phyloP scores from a whole-genome alignment of 2,888 invertebrate species.

The Acrocyrtus sp. region DNA sequence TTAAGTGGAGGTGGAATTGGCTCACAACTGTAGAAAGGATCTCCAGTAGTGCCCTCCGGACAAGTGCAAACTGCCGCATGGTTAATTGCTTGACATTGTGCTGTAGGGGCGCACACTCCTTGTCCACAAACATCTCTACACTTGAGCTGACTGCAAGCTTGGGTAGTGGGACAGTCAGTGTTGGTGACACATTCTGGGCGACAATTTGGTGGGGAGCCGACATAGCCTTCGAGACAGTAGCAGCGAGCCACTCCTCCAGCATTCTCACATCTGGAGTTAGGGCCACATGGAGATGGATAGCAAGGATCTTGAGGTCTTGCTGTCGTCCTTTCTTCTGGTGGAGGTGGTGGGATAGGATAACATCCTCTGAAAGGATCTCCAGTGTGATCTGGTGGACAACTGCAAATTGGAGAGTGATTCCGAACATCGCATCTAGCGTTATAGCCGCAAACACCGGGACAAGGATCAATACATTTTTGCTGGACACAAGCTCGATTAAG shows the following conservation, averaged over 20 bases:
- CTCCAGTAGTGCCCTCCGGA: constrained; percentile 72
- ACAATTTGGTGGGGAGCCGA: constrained; percentile 66
- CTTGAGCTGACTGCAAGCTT: constrained; percentile 57
- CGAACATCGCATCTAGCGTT: constrained; percentile 64
- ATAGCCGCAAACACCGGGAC: constrained; percentile 80
- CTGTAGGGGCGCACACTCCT: constrained; percentile 72
- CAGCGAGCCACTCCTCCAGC: constrained; percentile 73
- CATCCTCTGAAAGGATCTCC: constrained; percentile 65
- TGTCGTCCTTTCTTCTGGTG: constrained; percentile 16
- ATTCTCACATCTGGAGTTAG: constrained; percentile 72
- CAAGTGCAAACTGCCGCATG: constrained; percentile 58
- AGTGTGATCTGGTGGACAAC: constrained; percentile 71
- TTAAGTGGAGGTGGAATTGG: constrained; percentile 62
- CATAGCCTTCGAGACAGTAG: constrained; percentile 16
- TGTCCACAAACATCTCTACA: constrained; percentile 68
- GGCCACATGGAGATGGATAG: constrained; percentile 81
- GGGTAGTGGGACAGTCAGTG: constrained; percentile 57
- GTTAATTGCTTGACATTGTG: constrained; percentile 66
- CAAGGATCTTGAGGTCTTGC: constrained; percentile 73
- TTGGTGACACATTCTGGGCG: constrained; percentile 72
- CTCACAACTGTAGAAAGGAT: constrained; percentile 67
- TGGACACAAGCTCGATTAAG: constrained; percentile 67
- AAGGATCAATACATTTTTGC: constrained; percentile 86
- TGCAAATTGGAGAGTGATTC: constrained; percentile 48
- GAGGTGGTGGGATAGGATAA: constrained; percentile 66